These are phyloP conservation scores for Megaustenia siamemsis DNA, from an alignment of 2,888 invertebrate species.

Conservation along the genomic window DNA sequence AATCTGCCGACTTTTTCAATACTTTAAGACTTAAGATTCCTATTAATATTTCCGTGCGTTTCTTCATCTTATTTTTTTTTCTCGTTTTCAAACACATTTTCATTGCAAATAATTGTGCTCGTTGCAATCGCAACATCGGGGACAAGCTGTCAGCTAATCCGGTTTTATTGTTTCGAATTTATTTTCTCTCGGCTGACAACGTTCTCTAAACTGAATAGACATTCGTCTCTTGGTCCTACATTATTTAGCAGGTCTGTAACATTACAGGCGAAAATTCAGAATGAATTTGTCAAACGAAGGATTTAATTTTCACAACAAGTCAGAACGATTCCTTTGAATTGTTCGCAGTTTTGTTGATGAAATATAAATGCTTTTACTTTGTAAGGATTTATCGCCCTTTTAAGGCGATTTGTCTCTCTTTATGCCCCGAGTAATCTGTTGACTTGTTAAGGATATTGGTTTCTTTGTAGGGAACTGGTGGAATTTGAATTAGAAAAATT, in stretches of 20 bases:
- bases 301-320: conserved; percentile 52
- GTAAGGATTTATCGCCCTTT: conserved; percentile 51
- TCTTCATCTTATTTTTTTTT: too few species aligned
- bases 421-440: conserved; percentile 46
- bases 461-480: conserved; percentile 42
- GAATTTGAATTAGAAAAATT: conserved; percentile 45
- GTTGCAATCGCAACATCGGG: conserved; percentile 20
- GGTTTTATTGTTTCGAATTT: conserved; percentile 50
- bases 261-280: conserved; percentile 36
- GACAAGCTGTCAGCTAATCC: conserved; percentile 37
- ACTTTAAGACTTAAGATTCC: conserved; percentile 14
- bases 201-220: conserved; percentile 37
- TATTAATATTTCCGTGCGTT: background rate
- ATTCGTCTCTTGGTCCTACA: conserved; percentile 6
- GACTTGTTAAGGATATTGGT: conserved; percentile 48
- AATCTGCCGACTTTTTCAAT: background rate
- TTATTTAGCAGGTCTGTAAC: conserved; percentile 36
- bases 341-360: conserved; percentile 32
- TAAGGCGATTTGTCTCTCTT: conserved; percentile 51
- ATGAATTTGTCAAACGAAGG: conserved; percentile 52
- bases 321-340: conserved; percentile 46
- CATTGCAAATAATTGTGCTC: conserved; percentile 35
- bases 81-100: conserved; percentile 2
- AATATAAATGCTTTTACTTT: conserved; percentile 53
- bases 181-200: conserved; percentile 37